A percentile compares a stretch with the other conserved stretches of the same genome.
Evolutionary conservation across 1,140 invertebrate species (phyloP).

Genomic region (Drosophila lacteicornis): DNA sequence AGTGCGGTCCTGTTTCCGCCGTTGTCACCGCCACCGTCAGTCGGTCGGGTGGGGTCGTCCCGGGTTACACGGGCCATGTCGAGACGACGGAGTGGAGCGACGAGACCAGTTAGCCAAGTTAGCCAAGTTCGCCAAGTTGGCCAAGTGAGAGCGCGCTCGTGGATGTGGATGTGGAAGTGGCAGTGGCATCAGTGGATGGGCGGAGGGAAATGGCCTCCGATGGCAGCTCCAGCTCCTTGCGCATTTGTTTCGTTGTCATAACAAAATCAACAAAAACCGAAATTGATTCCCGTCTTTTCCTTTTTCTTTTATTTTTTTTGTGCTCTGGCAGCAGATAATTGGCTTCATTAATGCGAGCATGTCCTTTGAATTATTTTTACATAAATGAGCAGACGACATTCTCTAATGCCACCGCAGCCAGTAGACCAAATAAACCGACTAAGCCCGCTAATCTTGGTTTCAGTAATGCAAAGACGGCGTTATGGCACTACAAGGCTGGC

Average conservation of each 20-base stretch:
- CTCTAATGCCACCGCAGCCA: neutral
- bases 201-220: conserved; percentile 16
- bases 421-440: conserved; percentile 8
- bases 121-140: conserved; percentile 18
- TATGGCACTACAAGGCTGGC: conserved; percentile 85
- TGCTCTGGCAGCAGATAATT: conserved; percentile 24
- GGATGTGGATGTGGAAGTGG: neutral
- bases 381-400: conserved; percentile 14
- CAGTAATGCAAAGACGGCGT: conserved; percentile 83
- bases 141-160: conserved; percentile 2
- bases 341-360: conserved; percentile 47
- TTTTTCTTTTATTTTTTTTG: neutral
- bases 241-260: conserved; percentile 73
- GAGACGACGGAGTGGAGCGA: conserved; percentile 1
- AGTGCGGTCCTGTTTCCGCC: conserved; percentile 16
- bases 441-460: conserved; percentile 31
- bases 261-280: conserved; percentile 72
- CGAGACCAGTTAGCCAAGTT: conserved; percentile 20
- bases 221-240: conserved; percentile 36
- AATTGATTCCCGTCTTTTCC: conserved; percentile 25
- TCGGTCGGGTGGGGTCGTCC: conserved; percentile 26
- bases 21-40: neutral
- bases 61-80: conserved; percentile 22
- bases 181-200: conserved; percentile 3
- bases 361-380: conserved; percentile 46